Base-by-base conservation (phyloP, 2,888 invertebrate species). In the Athetis lepigone region DNA sequence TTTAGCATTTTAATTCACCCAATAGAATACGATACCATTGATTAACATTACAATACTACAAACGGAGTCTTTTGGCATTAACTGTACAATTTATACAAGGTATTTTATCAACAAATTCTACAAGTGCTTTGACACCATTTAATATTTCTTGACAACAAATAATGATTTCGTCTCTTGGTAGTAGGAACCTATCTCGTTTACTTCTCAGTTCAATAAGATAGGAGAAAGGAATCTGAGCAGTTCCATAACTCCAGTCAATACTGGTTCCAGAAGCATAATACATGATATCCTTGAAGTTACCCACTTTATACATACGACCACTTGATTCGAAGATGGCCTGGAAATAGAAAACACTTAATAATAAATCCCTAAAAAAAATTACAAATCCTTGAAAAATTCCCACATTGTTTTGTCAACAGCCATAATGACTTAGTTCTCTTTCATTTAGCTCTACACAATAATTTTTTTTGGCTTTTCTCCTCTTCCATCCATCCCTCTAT, bases 181-280 rank as follows among this genome's bases (percentile, higher is more conserved):
- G 64, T 4, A 88, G 19, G 57, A 95, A 95, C 52, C 88, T 88
- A 65, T 90, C 85, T 40, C 89, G 84, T 65, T 91, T 93, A 67
- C 93, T 89, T 63, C 92, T 87, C 37, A 95, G 65, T 69, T 95
- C 95, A 8, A 94, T 66, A 23, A 95, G 90, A 57, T 94, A 95
- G 0, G 95, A 90, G 75, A 88, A 95, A 0, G 94, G 95, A 27
- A 95, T 93, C 2, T 82, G 87, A 16, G 93, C 94, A 2, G 89
- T 88, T 5, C 93, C 93, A 49, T 95, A 94, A 67, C 93, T 93
- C 94, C 95, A 95, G 70, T 95, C 95, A 29, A 94, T 92, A 68
- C 95, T 95, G 1, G 94, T 94, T 0, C 95, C 95, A 46, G 86
- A 81, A 0, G 95, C 94, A 46, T 82, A 84, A 66, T 94, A 95